Evolutionary conservation across 2,113 vertebrate genomes (phyloP).

Genomic region (Atractosteus spatula): DNA sequence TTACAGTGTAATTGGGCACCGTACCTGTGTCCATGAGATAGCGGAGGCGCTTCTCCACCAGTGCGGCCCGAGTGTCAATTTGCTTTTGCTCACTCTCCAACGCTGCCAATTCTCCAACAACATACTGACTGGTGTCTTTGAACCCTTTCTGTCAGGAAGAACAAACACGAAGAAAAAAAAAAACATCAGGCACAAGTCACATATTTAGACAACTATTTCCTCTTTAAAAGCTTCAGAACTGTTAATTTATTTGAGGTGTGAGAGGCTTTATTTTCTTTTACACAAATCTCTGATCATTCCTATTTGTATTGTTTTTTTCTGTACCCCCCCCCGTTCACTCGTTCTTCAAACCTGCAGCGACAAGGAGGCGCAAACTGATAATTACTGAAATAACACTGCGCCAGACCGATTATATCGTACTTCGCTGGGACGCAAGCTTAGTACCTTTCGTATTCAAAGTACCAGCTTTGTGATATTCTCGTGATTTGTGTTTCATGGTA

Average conservation of each 20-base stretch:
- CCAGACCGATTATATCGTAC: no score
- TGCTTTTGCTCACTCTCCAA: slow-evolving; percentile 99
- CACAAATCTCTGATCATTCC: not conserved
- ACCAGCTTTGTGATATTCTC: no score
- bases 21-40: slow-evolving; percentile 99
- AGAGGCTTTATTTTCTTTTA: not conserved
- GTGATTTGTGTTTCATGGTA: no score
- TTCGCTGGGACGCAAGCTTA: no score
- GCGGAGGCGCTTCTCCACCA: slow-evolving; percentile 99
- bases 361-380: no score
- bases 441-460: no score
- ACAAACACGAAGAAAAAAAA: slow-evolving; percentile 71
- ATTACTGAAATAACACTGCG: no score
- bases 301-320: no score
- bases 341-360: no score
- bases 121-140: slow-evolving; percentile 99
- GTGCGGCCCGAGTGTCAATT: slow-evolving; percentile 98
- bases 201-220: slow-evolving; percentile 51
- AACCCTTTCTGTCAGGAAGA: slow-evolving; percentile 96
- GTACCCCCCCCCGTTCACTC: no score
- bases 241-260: no score
- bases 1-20: slow-evolving; percentile 99
- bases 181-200: slow-evolving; percentile 76
- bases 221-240: not conserved
- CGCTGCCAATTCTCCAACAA: slow-evolving; percentile 99